A percentile compares a stretch with the other conserved stretches of the same genome.
Evolutionary conservation across 2,113 vertebrate genomes (phyloP).

Genomic region (Peucedramus taeniatus): DNA sequence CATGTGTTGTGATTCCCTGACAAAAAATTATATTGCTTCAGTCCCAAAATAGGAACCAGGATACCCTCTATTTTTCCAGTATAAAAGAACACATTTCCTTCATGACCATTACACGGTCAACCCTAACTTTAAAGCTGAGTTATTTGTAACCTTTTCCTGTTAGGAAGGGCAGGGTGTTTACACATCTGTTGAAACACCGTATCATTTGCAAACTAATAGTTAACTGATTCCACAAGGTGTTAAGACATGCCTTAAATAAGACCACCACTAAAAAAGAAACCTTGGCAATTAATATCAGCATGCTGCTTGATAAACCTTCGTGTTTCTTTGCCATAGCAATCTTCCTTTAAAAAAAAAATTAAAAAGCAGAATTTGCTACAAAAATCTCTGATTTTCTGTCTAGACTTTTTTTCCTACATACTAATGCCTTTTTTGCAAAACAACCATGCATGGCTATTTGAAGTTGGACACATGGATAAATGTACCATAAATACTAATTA

Average conservation of each 20-base stretch:
- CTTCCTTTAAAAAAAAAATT: background rate
- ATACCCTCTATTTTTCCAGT: background rate
- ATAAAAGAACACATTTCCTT: background rate
- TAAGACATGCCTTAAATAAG: background rate
- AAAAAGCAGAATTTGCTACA: background rate
- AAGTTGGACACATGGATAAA: background rate
- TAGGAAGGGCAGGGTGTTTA: background rate
- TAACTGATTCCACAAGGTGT: conserved; percentile 6
- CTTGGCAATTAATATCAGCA: background rate
- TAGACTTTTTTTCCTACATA: background rate
- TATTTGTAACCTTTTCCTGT: conserved; percentile 12
- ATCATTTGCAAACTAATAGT: background rate
- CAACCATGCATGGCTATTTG: background rate
- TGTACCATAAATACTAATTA: background rate
- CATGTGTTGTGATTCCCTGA: background rate
- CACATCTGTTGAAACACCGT: conserved; percentile 7
- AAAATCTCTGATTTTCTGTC: background rate
- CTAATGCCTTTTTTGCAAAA: background rate
- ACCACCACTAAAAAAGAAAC: background rate
- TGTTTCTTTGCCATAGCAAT: background rate
- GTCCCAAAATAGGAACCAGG: background rate
- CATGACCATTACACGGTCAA: background rate
- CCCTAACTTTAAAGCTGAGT: background rate
- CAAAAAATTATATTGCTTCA: background rate
- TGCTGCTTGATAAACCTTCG: background rate